Evolutionary conservation across 2,888 invertebrate species (phyloP).

Genomic region (Steinernema hermaphroditum): DNA sequence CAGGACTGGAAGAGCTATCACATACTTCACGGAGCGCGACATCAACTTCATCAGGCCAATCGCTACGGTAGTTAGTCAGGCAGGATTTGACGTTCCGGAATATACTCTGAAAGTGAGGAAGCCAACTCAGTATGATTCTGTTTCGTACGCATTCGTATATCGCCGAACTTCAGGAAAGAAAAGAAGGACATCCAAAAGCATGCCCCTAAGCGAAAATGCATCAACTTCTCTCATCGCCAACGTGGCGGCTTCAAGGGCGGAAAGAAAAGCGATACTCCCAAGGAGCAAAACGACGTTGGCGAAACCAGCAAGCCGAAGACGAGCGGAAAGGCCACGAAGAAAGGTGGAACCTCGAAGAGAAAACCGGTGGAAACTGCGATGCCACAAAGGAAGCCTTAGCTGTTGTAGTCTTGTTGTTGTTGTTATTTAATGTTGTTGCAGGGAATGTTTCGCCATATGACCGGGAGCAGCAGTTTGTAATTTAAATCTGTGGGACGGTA

Average conservation of each 20-base stretch:
- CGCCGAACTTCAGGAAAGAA: constrained; percentile 51
- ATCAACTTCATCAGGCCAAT: constrained; percentile 83
- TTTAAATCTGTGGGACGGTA: no score
- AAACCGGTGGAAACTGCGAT: no score
- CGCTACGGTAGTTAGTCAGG: constrained; percentile 84
- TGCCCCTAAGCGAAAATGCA: constrained; percentile 52
- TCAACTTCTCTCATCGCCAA: constrained; percentile 33
- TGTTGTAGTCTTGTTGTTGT: constrained; percentile 16
- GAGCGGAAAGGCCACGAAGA: background rate
- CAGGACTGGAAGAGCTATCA: constrained; percentile 82
- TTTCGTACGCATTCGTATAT: no score
- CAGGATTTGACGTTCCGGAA: constrained; percentile 88
- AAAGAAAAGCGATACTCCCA: background rate
- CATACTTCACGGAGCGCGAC: constrained; percentile 90
- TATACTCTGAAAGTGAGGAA: constrained; percentile 77
- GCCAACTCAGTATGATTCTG: constrained; percentile 64
- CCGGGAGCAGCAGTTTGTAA: no score
- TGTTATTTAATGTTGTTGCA: constrained; percentile 22
- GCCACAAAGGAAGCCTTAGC: constrained; percentile 30
- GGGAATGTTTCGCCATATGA: no score
- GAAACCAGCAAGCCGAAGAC: background rate
- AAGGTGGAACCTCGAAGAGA: no score
- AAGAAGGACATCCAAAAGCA: constrained; percentile 50
- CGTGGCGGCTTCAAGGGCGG: background rate
- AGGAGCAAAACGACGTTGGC: background rate